Conservation (phyloP, 1,140 invertebrate genomes). For the Scaptomyza montana region DNA sequence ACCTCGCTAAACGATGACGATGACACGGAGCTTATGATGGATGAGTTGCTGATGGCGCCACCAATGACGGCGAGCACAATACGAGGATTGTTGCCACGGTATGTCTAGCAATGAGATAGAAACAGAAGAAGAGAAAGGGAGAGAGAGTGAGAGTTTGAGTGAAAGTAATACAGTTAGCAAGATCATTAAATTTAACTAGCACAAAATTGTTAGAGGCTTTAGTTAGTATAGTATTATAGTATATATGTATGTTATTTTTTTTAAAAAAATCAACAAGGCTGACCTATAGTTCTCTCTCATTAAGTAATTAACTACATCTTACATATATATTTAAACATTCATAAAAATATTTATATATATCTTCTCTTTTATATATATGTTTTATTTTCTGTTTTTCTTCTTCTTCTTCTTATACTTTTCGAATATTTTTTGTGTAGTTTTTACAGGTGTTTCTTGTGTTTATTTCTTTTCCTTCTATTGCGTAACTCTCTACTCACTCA, state of each 20-base stretch:
- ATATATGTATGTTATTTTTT: constrained; percentile 1
- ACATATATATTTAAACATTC: too few relatives aligned
- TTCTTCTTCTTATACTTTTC: constrained; percentile 45
- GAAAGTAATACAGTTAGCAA: background rate
- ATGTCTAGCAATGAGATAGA: constrained; percentile 38
- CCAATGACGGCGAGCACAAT: constrained; percentile 88
- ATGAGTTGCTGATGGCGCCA: constrained; percentile 88
- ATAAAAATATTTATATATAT: too few relatives aligned
- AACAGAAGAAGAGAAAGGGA: background rate
- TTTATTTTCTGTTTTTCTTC: constrained; percentile 58
- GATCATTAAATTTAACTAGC: constrained; percentile 6
- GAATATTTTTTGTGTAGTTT: constrained; percentile 60
- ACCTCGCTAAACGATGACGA: constrained; percentile 87
- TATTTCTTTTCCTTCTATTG: background rate
- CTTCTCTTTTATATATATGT: constrained; percentile 25
- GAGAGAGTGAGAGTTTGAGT: background rate
- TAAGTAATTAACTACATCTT: constrained; percentile 12
- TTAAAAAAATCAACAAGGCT: background rate
- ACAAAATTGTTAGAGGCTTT: constrained; percentile 31
- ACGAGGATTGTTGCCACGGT: constrained; percentile 87
- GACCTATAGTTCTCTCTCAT: constrained; percentile 19
- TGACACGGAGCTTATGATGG: constrained; percentile 89
- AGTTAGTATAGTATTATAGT: constrained; percentile 3
- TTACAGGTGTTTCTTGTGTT: constrained; percentile 76
- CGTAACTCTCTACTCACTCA: background rate